These are phyloP conservation scores for Biston stratarius DNA, from an alignment of 2,888 invertebrate genomes.

Conservation along the genomic window DNA sequence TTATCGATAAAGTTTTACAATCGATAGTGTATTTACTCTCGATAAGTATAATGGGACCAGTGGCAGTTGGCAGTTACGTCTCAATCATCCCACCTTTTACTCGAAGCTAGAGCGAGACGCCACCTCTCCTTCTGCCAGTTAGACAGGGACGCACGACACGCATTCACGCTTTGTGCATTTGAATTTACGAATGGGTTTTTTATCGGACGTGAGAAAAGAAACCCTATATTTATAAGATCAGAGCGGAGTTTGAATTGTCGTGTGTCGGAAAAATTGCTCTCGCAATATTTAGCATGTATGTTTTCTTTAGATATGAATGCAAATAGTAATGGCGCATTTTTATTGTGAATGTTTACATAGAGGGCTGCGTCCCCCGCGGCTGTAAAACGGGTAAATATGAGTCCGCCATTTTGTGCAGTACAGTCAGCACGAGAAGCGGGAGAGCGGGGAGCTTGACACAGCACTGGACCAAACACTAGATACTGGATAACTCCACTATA, in stretches of 20 bases:
- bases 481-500: neutral
- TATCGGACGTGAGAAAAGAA: neutral
- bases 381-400: constrained; percentile 65
- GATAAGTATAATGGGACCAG: constrained; percentile 82
- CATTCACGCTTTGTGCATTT: constrained; percentile 75
- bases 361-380: constrained; percentile 61
- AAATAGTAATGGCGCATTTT: constrained; percentile 86
- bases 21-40: constrained; percentile 70
- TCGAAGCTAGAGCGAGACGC: constrained; percentile 67
- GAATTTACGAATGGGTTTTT: constrained; percentile 60
- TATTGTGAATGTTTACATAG: constrained; percentile 84
- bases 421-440: constrained; percentile 71
- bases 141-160: constrained; percentile 61
- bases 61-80: constrained; percentile 85
- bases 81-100: constrained; percentile 85
- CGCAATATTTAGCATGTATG: constrained; percentile 84
- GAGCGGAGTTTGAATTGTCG: constrained; percentile 46
- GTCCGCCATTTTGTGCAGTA: constrained; percentile 79
- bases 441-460: neutral
- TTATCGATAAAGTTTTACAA: constrained; percentile 41
- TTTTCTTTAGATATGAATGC: constrained; percentile 86
- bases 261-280: constrained; percentile 54
- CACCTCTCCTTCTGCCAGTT: constrained; percentile 28
- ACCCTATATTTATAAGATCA: constrained; percentile 29
- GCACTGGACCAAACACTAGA: constrained; percentile 1